Base-by-base conservation (phyloP, 2,113 vertebrate genomes). In the Donacobius atricapilla region DNA sequence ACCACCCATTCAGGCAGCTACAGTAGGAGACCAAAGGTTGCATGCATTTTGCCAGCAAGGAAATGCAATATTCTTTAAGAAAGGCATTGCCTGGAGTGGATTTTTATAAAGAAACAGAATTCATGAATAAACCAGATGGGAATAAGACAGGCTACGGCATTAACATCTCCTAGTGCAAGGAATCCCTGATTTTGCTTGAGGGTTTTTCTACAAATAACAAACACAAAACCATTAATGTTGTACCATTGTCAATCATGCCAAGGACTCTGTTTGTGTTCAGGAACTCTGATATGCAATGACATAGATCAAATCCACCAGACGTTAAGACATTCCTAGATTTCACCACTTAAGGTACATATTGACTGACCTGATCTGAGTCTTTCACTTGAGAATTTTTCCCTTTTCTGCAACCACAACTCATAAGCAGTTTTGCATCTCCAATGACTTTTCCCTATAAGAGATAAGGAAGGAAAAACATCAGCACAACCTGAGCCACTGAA, bases 371-470 rank as follows among this genome's bases (percentile, higher is more conserved):
- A 87, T 97, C 94, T 58, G 93, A 88, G 88, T 96, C 94, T 92
- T 97, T 96, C 64, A 77, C 79, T 95, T 94, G 92, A 91, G 79
- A n/a, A 66, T 54, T 97, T 92, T 96, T 96, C 76, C 93, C 90
- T 91, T 95, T 93, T 93, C 92, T 96, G 95, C 96, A 95, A 44
- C 95, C 96, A 92, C 93, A 97, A 73, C 92, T 93, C 94, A 96
- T 95, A 76, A 96, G 87, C 47, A 93, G 94, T 85, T 97, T 97
- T 77, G 90, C 66, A 83, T 96, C 96, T 90, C 92, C 93, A 91
- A 82, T 94, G 84, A 94, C 93, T 96, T 95, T 96, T 91, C 96
- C 94, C 95, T 93, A 39, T 14, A 94, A 96, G 39, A 95, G 50
- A 95, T 14, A 94, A 96, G 16, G 60, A 22, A 87, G 85, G 60